Percentiles rank a stretch among this genome's conserved stretches.
Conservation (phyloP, 2,113 vertebrate species). For the Chinchilla lanigera region DNA sequence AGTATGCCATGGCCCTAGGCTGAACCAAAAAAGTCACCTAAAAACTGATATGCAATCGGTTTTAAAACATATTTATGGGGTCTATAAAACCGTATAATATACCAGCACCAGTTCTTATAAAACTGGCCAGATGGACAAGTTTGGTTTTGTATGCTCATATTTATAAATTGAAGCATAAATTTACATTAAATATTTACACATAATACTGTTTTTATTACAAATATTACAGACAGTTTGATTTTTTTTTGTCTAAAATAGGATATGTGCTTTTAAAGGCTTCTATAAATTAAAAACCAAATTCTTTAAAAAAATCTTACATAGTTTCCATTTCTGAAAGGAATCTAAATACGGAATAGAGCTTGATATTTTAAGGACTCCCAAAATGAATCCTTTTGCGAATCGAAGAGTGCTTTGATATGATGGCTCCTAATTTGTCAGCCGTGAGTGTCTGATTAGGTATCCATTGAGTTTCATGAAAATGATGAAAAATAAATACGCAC, state of each 20-base stretch:
- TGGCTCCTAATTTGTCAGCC: background rate
- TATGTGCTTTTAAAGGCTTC: constrained; percentile 35
- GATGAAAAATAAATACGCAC: background rate
- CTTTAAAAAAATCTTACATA: background rate
- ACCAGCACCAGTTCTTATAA: background rate
- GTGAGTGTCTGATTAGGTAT: background rate
- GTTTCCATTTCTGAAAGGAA: constrained; percentile 27
- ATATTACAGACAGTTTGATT: background rate
- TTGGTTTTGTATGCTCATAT: background rate
- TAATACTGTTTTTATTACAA: background rate
- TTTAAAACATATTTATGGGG: background rate
- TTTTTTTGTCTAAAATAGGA: background rate
- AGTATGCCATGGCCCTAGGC: background rate
- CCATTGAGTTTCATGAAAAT: background rate
- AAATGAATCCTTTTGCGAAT: constrained; percentile 29
- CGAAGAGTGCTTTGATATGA: background rate
- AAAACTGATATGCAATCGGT: constrained; percentile 6
- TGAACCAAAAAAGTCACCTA: background rate
- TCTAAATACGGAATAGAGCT: constrained; percentile 22
- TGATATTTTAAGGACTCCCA: constrained; percentile 48
- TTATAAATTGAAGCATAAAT: background rate
- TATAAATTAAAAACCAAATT: constrained; percentile 30
- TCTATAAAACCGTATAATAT: constrained; percentile 10
- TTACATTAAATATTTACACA: background rate
- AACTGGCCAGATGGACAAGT: background rate